phyloP scores from a whole-genome alignment of 2,113 vertebrate genomes.

The Tringa solitaria region DNA sequence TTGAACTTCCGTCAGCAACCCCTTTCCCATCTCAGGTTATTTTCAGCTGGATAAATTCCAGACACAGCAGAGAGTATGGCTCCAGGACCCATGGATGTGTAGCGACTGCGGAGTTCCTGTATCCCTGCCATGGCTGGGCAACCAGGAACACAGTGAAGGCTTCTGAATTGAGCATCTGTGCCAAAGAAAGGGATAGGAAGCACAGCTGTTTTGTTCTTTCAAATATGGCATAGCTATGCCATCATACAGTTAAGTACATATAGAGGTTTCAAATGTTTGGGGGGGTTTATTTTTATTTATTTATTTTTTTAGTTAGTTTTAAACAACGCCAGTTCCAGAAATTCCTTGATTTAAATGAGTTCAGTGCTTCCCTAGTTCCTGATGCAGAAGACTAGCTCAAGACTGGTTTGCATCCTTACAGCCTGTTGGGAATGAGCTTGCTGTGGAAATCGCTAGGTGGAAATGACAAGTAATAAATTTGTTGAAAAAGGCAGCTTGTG shows the following conservation, averaged over 20 bases:
- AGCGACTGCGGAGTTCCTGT: background rate
- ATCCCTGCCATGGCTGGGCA: background rate
- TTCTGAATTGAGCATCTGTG: background rate
- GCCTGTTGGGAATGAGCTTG: background rate
- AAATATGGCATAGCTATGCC: background rate
- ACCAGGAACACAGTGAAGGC: background rate
- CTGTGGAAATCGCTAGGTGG: background rate
- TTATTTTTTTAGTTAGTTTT: background rate
- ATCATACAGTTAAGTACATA: background rate
- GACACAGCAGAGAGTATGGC: background rate
- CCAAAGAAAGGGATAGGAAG: background rate
- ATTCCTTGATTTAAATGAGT: background rate
- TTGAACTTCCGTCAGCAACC: background rate
- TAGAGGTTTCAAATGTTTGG: background rate
- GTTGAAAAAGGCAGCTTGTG: background rate
- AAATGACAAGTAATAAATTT: constrained; percentile 29
- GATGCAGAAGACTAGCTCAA: background rate
- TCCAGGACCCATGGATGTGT: background rate
- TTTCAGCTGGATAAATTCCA: background rate
- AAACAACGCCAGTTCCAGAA: background rate
- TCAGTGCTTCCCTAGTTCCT: background rate
- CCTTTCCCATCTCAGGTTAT: background rate
- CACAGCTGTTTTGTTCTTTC: background rate
- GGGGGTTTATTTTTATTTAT: background rate
- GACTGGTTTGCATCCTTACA: background rate